Percentiles rank a stretch among this genome's conserved stretches.
phyloP scores from a whole-genome alignment of 2,888 invertebrate species.

The Ptychoptera albimana region DNA sequence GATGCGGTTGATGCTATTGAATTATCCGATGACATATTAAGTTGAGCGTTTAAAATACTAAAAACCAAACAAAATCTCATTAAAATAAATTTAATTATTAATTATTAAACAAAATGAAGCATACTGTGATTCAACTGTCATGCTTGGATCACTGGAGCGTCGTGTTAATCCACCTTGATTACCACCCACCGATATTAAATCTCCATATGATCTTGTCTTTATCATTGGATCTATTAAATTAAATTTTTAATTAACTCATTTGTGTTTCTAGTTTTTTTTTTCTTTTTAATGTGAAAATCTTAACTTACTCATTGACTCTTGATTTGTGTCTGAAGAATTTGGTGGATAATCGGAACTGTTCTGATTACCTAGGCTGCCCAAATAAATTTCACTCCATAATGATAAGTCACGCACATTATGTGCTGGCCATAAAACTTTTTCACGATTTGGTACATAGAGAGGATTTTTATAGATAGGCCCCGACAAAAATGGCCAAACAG shows the following conservation, averaged over 20 bases:
- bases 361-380: conserved; percentile 39
- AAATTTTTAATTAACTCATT: background rate
- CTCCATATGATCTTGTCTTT: conserved; percentile 76
- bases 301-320: no score
- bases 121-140: conserved; percentile 56
- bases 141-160: conserved; percentile 72
- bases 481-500: conserved; percentile 77
- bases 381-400: conserved; percentile 76
- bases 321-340: conserved; percentile 9
- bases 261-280: no score
- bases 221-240: conserved; percentile 40
- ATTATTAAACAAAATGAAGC: conserved; percentile 13
- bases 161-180: conserved; percentile 41
- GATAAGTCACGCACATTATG: conserved; percentile 67
- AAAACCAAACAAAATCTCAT: background rate
- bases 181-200: conserved; percentile 49
- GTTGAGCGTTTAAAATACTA: conserved; percentile 20
- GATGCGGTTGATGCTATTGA: conserved; percentile 21
- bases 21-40: conserved; percentile 22
- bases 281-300: background rate
- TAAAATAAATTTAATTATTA: conserved; percentile 4
- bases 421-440: conserved; percentile 64
- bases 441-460: conserved; percentile 46
- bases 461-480: conserved; percentile 72
- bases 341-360: conserved; percentile 28